Conservation (phyloP, 2,113 vertebrate species). For the Caranx melampygus region DNA sequence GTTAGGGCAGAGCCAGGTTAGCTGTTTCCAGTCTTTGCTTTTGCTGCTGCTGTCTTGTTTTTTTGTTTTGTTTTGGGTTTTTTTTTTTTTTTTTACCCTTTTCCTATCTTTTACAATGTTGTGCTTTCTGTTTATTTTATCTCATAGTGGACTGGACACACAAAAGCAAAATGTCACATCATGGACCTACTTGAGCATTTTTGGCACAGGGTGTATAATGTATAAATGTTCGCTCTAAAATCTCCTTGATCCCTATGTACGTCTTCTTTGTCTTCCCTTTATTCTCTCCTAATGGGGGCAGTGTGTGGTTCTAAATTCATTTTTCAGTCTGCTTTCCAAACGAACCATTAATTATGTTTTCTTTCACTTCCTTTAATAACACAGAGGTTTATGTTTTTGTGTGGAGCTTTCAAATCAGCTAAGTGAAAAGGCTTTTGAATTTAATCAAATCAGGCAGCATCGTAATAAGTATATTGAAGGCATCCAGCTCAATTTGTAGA, state of each 20-base stretch:
- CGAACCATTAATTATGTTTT: conserved; percentile 62
- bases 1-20: neutral
- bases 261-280: conserved; percentile 17
- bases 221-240: neutral
- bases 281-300: neutral
- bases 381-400: conserved; percentile 55
- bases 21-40: neutral
- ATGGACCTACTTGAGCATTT: neutral
- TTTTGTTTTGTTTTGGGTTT: neutral
- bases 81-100: neutral
- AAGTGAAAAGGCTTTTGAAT: conserved; percentile 42
- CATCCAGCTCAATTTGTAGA: neutral
- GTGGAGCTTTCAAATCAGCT: conserved; percentile 53
- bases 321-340: conserved; percentile 36
- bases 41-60: neutral
- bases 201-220: neutral
- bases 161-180: neutral
- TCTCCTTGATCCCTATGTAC: conserved; percentile 3
- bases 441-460: conserved; percentile 53
- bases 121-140: neutral
- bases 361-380: conserved; percentile 60
- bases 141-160: neutral
- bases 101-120: neutral
- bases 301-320: neutral
- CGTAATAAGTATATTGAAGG: conserved; percentile 52